Percentiles rank a stretch among this genome's conserved stretches.
These are phyloP conservation scores for Micropterix aruncella DNA, from an alignment of 2,888 invertebrate species.

Conservation along the genomic window DNA sequence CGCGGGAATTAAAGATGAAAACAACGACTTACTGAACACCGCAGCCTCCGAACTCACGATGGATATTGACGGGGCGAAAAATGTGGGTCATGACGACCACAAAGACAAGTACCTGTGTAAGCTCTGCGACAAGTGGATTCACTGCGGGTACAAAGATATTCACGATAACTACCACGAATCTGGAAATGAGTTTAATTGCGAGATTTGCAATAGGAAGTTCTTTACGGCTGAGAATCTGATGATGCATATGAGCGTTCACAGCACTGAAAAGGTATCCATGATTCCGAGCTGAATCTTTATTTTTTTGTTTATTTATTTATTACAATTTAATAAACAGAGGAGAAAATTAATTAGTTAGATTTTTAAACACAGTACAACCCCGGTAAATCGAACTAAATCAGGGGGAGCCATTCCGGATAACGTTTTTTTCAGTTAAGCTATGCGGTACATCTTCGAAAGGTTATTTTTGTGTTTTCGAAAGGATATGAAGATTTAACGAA, in stretches of 20 bases:
- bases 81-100: constrained; percentile 15
- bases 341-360: too few species aligned
- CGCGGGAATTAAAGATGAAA: constrained; percentile 12
- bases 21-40: not conserved
- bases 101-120: constrained; percentile 29
- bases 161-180: constrained; percentile 55
- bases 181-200: constrained; percentile 42
- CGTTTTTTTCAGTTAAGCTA: too few species aligned
- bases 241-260: constrained; percentile 64
- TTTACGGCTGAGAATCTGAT: constrained; percentile 45
- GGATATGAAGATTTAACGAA: too few species aligned
- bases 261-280: constrained; percentile 30
- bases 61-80: constrained; percentile 19
- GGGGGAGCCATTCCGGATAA: too few species aligned
- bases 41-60: not conserved
- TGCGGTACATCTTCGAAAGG: too few species aligned
- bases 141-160: constrained; percentile 31
- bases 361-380: too few species aligned
- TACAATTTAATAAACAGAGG: too few species aligned
- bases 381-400: too few species aligned
- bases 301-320: too few species aligned
- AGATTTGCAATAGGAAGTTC: constrained; percentile 60
- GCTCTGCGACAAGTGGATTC: constrained; percentile 37
- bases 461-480: too few species aligned
- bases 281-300: too few species aligned